These are phyloP conservation scores for Echinarachnius parma DNA, from an alignment of 53 echinoderm and acorn worm genomes.

Conservation along the genomic window DNA sequence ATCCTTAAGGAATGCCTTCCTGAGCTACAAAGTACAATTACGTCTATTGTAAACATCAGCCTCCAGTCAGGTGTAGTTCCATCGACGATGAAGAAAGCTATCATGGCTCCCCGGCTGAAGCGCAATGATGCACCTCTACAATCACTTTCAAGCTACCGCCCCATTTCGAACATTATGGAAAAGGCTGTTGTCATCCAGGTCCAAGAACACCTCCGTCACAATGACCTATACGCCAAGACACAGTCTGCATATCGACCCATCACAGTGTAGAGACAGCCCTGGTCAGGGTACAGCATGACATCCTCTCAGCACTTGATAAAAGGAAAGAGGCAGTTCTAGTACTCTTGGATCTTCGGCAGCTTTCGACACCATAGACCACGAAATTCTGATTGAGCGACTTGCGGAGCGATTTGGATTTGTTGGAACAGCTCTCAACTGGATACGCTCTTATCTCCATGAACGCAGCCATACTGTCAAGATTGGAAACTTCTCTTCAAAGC, in stretches of 20 bases:
- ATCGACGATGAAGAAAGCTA: slow-evolving; percentile 30
- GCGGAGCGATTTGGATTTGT: slow-evolving; percentile 20
- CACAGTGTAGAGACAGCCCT: slow-evolving; percentile 23
- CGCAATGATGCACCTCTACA: slow-evolving; percentile 18
- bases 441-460: slow-evolving; percentile 32
- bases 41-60: slow-evolving; percentile 40
- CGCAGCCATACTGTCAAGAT: slow-evolving; percentile 31
- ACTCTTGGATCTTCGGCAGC: slow-evolving; percentile 30
- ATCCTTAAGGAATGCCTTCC: too few species aligned
- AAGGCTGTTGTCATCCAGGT: slow-evolving; percentile 18
- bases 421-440: slow-evolving; percentile 36
- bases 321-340: slow-evolving; percentile 22
- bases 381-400: slow-evolving; percentile 28
- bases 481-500: background rate
- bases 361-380: slow-evolving; percentile 54
- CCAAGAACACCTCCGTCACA: slow-evolving; percentile 10
- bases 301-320: slow-evolving; percentile 23
- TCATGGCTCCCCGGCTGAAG: slow-evolving; percentile 32
- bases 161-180: slow-evolving; percentile 50
- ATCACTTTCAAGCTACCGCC: slow-evolving; percentile 45
- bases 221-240: slow-evolving; percentile 17
- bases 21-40: too few species aligned
- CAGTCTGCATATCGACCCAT: slow-evolving; percentile 41
- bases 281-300: slow-evolving; percentile 38
- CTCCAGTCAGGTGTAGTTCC: slow-evolving; percentile 45